Evolutionary conservation across 1,140 invertebrate genomes (phyloP), one percentile per base, ranked within the genome.

Genomic region (Spodoptera litura): DNA sequence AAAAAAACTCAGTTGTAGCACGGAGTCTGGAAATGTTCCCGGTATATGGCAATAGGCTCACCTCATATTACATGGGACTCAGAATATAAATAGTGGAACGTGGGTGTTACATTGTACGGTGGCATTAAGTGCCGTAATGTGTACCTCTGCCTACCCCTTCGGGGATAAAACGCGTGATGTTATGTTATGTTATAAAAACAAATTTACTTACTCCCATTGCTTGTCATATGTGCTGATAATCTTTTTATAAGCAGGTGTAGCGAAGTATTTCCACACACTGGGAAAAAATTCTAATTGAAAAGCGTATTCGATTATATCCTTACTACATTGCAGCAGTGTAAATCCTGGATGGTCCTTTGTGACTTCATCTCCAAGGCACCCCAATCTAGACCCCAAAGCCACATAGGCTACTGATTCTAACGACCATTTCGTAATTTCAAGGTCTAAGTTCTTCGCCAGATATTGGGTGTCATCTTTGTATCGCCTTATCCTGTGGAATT

Each of bases 371-470:
- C 94, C 62, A 72, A 96, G 84, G 85, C 96, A 96, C 4, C 96
- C 96, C 10, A 98, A 88, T 59, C 96, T 93, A 13, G 95, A 94
- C 77, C 97, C 96, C 55, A 97, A 89, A 3, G 96, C 96, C 11
- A 98, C 95, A 11, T 95, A 87, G 2, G 94, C 96, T 3, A 97
- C 95, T 0, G 96, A 96, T 90, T 97, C 97, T 51, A 97, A 88
- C 3, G 96, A 94, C 95, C 96, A 96, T 87, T 96, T 96, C 79
- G 95, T 96, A 9, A 97, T 89, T 88, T 97, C 96, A 59, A 96
- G 95, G 62, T 95, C 91, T 80, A 97, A 96, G 80, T 96, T 88
- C n/a, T 88, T 52, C 68, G 88, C 58, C 4, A 93, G 52, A 61
- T 88, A 87, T 0, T 79, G 64, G 15, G 68, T 56, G 13, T 87